Evolutionary conservation across 2,113 vertebrate species (phyloP).

Genomic region (Trogon melanurus): DNA sequence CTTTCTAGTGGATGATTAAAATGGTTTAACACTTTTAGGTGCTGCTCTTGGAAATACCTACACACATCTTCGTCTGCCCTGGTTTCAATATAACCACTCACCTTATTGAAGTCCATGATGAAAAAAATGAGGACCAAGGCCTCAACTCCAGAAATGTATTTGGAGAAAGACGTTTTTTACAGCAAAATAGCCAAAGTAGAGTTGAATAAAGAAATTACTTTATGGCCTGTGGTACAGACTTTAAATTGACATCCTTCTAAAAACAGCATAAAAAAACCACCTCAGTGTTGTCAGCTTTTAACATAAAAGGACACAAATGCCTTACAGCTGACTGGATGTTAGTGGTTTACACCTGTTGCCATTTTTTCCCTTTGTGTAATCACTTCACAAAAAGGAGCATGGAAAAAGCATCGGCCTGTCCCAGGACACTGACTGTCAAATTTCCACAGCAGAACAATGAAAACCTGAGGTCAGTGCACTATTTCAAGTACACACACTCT

Average conservation of each 20-base stretch:
- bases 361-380: neutral
- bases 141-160: neutral
- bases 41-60: neutral
- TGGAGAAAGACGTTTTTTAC: neutral
- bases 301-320: neutral
- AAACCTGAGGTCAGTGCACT: neutral
- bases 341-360: neutral
- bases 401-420: neutral
- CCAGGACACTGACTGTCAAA: neutral
- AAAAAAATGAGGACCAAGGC: neutral
- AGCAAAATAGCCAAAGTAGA: neutral
- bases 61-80: neutral
- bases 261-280: neutral
- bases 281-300: neutral
- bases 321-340: neutral
- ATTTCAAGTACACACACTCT: neutral
- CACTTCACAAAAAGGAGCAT: neutral
- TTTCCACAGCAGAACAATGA: slow-evolving; percentile 1
- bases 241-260: neutral
- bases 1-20: neutral
- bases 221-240: neutral
- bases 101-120: rapidly evolving
- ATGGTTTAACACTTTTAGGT: neutral
- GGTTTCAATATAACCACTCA: rapidly evolving
- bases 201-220: neutral